Evolutionary conservation across 2,888 invertebrate genomes (phyloP).

Genomic region (Aromia moschata): DNA sequence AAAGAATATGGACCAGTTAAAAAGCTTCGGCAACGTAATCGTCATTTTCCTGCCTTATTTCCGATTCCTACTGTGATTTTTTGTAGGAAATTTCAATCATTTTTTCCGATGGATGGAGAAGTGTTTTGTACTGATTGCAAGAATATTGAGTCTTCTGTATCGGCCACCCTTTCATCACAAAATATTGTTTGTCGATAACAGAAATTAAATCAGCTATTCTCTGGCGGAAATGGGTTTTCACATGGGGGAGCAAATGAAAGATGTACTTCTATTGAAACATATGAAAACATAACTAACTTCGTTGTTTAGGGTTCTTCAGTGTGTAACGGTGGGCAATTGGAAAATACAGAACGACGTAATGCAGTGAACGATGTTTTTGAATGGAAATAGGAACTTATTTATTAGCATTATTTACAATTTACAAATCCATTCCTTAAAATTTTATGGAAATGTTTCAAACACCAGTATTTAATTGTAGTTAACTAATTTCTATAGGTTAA

Average conservation of each 20-base stretch:
- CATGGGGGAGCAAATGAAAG: conserved; percentile 44
- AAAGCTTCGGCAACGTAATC: conserved; percentile 47
- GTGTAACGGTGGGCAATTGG: neutral
- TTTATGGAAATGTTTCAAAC: too few species aligned
- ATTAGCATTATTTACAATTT: too few species aligned
- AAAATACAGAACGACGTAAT: too few species aligned
- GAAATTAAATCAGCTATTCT: conserved; percentile 62
- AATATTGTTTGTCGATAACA: conserved; percentile 60
- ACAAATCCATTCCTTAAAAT: too few species aligned
- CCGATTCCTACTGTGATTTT: conserved; percentile 54
- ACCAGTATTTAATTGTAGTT: too few species aligned
- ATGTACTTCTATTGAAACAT: conserved; percentile 36
- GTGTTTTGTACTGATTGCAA: conserved; percentile 60
- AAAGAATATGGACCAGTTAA: conserved; percentile 27
- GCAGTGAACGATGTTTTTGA: too few species aligned
- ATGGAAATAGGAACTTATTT: too few species aligned
- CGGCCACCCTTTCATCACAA: conserved; percentile 43
- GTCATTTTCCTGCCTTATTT: conserved; percentile 62
- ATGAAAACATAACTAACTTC: conserved; percentile 21
- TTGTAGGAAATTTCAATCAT: conserved; percentile 54
- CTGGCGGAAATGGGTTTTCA: conserved; percentile 59
- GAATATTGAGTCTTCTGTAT: conserved; percentile 55
- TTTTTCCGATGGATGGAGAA: conserved; percentile 56
- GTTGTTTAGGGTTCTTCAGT: conserved; percentile 15
- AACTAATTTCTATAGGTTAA: too few species aligned